Evolutionary conservation across 2,888 invertebrate species (phyloP), one percentile per base, ranked within the genome.

Genomic region (Sycophila texana): DNA sequence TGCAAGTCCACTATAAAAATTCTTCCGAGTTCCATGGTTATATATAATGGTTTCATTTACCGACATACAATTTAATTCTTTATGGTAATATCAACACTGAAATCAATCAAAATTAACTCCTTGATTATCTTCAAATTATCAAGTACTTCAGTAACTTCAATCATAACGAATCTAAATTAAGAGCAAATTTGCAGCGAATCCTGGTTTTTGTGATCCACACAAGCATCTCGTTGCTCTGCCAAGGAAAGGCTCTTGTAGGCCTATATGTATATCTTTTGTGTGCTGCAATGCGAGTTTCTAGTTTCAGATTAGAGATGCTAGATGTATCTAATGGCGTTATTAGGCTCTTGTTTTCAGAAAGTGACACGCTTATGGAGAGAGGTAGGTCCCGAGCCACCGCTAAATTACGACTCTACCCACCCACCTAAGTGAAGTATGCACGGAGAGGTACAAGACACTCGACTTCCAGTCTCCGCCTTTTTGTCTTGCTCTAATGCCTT

Each of bases 251-350:
- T 3, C 22, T 14, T 3, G n/a, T n/a, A 13, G 22, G 12, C 30
- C 26, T n/a, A 20, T 2, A 20, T 12, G 53, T 7, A 20, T 16
- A n/a, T 77, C 71, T 49, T n/a, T 53, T 67, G 60, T 47, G 18
- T 13, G 26, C 60, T 57, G 70, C 71, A 61, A 39, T 70, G 73
- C 51, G 63, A 80, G 68, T 80, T 80, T 66, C 72, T 18, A 79
- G 75, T 80, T 77, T 26, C 83, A 87, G 88, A 88, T 89, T 88
- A 88, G 87, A 84, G 84, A 85, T 86, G 85, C 83, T 85, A 84
- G 86, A 88, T 87, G 86, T 85, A 87, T 88, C 86, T 88, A 88
- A 89, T 88, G 86, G 86, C 84, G 86, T 88, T 88, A 89, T 89
- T 89, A 89, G 85, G 85, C 86, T 86, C 87, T 71, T 71, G 58